Base-by-base conservation (phyloP, 2,888 invertebrate species). In the Tanypteryx hageni region DNA sequence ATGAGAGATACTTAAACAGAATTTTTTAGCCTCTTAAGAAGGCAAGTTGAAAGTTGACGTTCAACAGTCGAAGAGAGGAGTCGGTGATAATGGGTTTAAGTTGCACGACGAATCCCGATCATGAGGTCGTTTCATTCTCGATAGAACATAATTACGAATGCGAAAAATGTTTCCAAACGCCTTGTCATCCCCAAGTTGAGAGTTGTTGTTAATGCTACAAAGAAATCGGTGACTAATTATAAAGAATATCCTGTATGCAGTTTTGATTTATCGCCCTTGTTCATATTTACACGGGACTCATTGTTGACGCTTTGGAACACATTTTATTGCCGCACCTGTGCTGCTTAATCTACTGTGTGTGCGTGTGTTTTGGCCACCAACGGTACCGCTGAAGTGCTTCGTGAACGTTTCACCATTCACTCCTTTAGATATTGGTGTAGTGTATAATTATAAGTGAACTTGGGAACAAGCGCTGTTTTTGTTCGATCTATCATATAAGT, bases 1-100 rank as follows among this genome's bases (percentile, higher is more conserved):
- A 76, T 76, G 27, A 22, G 76, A 76, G 76, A 13, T 22, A 76
- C 7, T 22, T 76, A 76, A 76, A 76, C 76, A 76, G 76, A 27
- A 44, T 44, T 1, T 5, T 44, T 7, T 14, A 76, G 76, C 76
- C 76, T 22, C 76, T 76, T 76, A 22, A 76, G 76, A 76, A 76
- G 76, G 76, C 76, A 76, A 76, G 76, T 76, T 76, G 76, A 76
- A 76, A 76, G 76, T 76, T 76, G 76, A 76, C 76, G 76, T 76
- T 76, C 27, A 76, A 76, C 76, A 76, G 76, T 76, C 27, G 76
- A 76, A 27, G 27, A 76, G 76, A 22, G 27, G 76, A 76, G 76
- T 2, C 22, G 76, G 76, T 76, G 76, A 76, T 13, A 76, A 27
- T 76, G 76, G 13, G 76, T 9, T 76, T 27, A 27, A 22, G 76